Percentiles rank a stretch among this genome's conserved stretches.
phyloP scores from a whole-genome alignment of 2,888 invertebrate genomes.

The Drosophila helvetica region DNA sequence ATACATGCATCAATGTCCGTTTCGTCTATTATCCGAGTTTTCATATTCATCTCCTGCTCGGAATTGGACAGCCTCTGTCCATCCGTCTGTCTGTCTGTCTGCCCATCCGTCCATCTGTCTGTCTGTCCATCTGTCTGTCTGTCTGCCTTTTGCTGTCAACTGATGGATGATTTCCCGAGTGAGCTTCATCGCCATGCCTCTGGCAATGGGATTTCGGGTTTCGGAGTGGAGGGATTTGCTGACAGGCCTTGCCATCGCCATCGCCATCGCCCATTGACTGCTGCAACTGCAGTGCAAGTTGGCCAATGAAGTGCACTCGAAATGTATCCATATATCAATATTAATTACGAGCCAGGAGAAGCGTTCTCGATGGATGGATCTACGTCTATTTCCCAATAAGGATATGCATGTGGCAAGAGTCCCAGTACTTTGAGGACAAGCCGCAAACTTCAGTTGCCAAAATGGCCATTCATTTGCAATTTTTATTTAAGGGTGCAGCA shows the following conservation, averaged over 20 bases:
- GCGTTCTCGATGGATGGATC: slow-evolving; percentile 5
- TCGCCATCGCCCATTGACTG: slow-evolving; percentile 4
- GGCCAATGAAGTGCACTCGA: slow-evolving; percentile 4
- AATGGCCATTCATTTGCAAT: slow-evolving; percentile 35
- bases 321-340: slow-evolving; percentile 34
- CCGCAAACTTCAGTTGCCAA: slow-evolving; percentile 23
- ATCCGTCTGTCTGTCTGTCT: background rate
- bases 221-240: slow-evolving; percentile 6
- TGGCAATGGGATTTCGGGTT: slow-evolving; percentile 6
- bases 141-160: slow-evolving; percentile 26
- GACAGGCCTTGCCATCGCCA: slow-evolving; percentile 15
- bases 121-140: slow-evolving; percentile 5
- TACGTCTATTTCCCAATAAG: background rate
- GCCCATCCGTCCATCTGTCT: background rate
- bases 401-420: background rate
- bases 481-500: slow-evolving; percentile 8
- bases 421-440: slow-evolving; percentile 2
- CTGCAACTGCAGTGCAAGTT: slow-evolving; percentile 13
- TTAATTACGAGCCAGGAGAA: slow-evolving; percentile 12
- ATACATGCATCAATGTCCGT: slow-evolving; percentile 31
- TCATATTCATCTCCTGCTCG: slow-evolving; percentile 16
- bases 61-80: background rate
- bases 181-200: slow-evolving; percentile 21
- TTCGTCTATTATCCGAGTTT: slow-evolving; percentile 21
- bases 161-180: slow-evolving; percentile 48